Base-by-base conservation (phyloP, 2,113 vertebrate genomes). In the Saimiri boliviensis region DNA sequence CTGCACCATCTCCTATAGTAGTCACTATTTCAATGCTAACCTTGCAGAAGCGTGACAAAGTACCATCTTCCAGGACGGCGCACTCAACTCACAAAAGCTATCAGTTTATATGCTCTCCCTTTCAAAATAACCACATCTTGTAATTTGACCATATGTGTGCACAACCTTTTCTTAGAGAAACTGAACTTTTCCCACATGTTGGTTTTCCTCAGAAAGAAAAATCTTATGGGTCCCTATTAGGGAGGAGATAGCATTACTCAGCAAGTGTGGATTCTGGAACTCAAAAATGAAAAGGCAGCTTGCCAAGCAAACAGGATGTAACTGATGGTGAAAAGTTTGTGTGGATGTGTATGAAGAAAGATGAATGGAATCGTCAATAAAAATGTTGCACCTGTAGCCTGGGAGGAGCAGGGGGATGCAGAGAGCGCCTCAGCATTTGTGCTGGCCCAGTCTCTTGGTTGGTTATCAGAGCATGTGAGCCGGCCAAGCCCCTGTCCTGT, bases 111-210 rank as follows among this genome's bases (percentile, higher is more conserved):
- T 91, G 89, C 13, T 86, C 91, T 84, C 37, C 7, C 49, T 96
- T 95, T 96, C 90, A 70, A 89, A 98, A 92, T 90, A 96, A 96
- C 85, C 96, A 90, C 96, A 86, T 89, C 76, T 96, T 97, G 94
- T 96, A 97, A 96, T 37, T 70, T 92, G 97, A 94, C 97, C 94
- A 93, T 93, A 80, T 70, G 92, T 35, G 87, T 94, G 96, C 91
- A 94, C 19, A 91, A 42, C 74, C 52, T 98, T 97, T 94, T 89
- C 63, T 94, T 96, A 87, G 96, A 97, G 97, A 95, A 96, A 73
- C 86, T 96, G 87, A 60, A 89, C 73, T 66, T 94, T 82, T 27
- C 73, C 71, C 96, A 35, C 54, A 68, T 90, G 45, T 88, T 96
- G 70, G 77, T 96, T 96, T 86, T 84, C 86, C 70, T 84, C 56